Conservation (phyloP, 2,113 vertebrate species). For the Corvus moneduloides region DNA sequence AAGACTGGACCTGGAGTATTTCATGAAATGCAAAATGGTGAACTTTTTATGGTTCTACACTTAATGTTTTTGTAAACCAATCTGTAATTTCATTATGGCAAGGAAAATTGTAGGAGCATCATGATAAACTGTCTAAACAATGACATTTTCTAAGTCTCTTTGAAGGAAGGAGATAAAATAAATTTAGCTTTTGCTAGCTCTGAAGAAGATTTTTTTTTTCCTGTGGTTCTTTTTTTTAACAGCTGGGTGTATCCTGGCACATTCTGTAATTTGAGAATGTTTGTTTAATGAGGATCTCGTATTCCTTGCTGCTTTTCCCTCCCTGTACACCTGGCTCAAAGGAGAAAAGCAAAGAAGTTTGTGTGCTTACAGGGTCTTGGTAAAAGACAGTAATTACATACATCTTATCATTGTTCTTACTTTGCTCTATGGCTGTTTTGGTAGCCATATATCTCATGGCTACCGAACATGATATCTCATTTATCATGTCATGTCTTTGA, state of each 20-base stretch:
- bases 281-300: background rate
- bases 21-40: background rate
- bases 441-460: background rate
- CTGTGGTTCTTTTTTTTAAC: background rate
- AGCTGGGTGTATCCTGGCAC: background rate
- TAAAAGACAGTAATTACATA: background rate
- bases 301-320: background rate
- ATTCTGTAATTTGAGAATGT: background rate
- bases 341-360: background rate
- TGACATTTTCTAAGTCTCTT: background rate
- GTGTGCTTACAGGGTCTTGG: background rate
- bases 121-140: background rate
- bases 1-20: background rate
- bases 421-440: background rate
- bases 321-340: background rate
- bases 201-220: background rate
- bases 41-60: background rate
- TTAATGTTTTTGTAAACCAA: conserved; percentile 21
- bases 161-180: background rate
- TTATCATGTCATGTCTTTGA: background rate
- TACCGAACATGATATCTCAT: background rate
- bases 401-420: background rate
- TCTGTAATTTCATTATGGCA: conserved; percentile 1
- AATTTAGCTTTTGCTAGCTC: background rate
- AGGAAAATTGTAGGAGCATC: background rate